Percentiles rank a stretch among this genome's conserved stretches.
These are phyloP conservation scores for Limnephilus rhombicus DNA, from an alignment of 2,888 invertebrate species.

Conservation along the genomic window DNA sequence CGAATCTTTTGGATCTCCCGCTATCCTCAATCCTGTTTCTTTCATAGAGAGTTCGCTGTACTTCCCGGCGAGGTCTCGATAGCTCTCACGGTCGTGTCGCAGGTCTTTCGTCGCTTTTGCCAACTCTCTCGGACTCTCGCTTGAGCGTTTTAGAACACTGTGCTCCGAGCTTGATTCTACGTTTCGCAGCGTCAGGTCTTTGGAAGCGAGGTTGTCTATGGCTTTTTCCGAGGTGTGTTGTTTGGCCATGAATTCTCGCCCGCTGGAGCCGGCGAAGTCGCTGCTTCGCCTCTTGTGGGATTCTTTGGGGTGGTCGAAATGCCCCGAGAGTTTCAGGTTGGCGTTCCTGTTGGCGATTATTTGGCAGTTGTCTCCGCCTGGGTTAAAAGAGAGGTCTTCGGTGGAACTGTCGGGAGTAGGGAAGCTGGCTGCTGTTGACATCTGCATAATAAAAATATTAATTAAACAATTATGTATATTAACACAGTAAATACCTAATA, in stretches of 20 bases:
- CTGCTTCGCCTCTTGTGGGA: constrained; percentile 65
- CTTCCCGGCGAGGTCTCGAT: constrained; percentile 75
- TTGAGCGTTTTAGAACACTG: constrained; percentile 63
- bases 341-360: constrained; percentile 75
- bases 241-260: constrained; percentile 61
- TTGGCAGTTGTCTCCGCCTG: constrained; percentile 73
- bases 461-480: neutral
- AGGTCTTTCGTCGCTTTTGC: constrained; percentile 76
- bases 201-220: constrained; percentile 64
- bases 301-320: constrained; percentile 67
- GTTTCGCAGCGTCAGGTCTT: constrained; percentile 63
- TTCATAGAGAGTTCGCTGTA: constrained; percentile 74
- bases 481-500: neutral
- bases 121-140: constrained; percentile 74
- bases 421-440: constrained; percentile 59
- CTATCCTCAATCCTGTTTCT: constrained; percentile 69
- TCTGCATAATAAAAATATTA: constrained; percentile 37
- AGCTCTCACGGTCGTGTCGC: constrained; percentile 75
- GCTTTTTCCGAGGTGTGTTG: constrained; percentile 64
- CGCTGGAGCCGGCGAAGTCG: constrained; percentile 64
- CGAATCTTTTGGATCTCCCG: constrained; percentile 64
- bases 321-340: constrained; percentile 70
- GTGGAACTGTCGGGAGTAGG: constrained; percentile 72
- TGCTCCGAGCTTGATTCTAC: constrained; percentile 66
- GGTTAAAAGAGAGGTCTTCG: constrained; percentile 72